Percentiles rank a stretch among this genome's conserved stretches.
Conservation (phyloP, 1,140 invertebrate genomes). For the Brachionus rotundiformis region DNA sequence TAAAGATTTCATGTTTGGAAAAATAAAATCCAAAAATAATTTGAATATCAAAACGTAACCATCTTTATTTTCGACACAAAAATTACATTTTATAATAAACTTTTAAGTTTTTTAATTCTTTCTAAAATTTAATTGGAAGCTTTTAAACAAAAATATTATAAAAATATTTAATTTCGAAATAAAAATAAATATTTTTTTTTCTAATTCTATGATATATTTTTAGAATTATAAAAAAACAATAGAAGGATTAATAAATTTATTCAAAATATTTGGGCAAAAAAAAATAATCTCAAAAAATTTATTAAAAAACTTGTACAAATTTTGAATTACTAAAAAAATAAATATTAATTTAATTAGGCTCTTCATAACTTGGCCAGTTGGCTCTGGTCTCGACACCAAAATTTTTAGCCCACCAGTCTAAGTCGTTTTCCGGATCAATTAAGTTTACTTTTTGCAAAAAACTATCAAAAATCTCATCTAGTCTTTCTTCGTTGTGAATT, state of each 20-base stretch:
- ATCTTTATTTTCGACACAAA: too few species aligned
- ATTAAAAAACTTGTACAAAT: background rate
- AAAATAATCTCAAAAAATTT: background rate
- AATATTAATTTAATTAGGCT: background rate
- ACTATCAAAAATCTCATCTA: background rate
- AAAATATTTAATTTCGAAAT: background rate
- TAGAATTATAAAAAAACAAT: background rate
- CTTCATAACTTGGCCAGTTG: constrained; percentile 41
- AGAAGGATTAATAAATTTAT: too few species aligned
- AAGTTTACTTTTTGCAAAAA: background rate
- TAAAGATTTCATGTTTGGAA: too few species aligned
- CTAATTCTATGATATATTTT: background rate
- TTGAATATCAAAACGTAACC: too few species aligned
- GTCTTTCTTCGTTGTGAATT: constrained; percentile 19
- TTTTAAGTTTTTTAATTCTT: too few species aligned
- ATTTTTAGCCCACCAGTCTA: constrained; percentile 16
- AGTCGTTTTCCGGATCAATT: background rate
- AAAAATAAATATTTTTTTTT: background rate
- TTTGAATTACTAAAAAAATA: background rate
- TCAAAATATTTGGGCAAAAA: too few species aligned
- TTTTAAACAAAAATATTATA: too few species aligned
- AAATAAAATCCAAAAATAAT: too few species aligned
- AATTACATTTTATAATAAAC: too few species aligned
- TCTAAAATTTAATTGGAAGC: too few species aligned
- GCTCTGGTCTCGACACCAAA: constrained; percentile 33